These are phyloP conservation scores for Merodon equestris DNA, from an alignment of 2,888 invertebrate genomes.

Conservation along the genomic window DNA sequence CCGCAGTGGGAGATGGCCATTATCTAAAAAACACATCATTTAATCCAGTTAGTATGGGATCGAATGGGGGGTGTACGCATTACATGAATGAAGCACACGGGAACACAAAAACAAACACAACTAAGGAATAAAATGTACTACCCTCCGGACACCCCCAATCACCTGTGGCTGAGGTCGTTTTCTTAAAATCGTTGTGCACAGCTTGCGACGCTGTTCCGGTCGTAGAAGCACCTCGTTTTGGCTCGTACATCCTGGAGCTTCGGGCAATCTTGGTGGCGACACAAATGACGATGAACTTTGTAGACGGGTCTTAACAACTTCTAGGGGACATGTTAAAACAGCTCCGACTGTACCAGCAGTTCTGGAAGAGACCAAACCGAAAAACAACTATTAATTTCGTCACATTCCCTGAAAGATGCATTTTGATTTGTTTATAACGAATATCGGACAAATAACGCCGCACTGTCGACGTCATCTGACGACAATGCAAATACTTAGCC, in stretches of 20 bases:
- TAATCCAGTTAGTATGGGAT: conserved; percentile 11
- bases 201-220: conserved; percentile 84
- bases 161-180: conserved; percentile 86
- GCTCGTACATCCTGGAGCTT: conserved; percentile 76
- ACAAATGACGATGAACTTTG: conserved; percentile 91
- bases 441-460: too few species aligned
- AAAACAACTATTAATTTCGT: too few species aligned
- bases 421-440: too few species aligned
- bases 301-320: conserved; percentile 97
- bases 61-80: conserved; percentile 21
- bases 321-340: conserved; percentile 97
- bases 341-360: conserved; percentile 98
- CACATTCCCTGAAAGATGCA: too few species aligned
- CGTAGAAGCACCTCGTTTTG: conserved; percentile 80
- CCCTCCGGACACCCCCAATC: conserved; percentile 79
- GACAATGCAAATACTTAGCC: too few species aligned
- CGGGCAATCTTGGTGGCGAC: conserved; percentile 79
- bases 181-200: conserved; percentile 86
- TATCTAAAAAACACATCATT: conserved; percentile 73
- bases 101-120: conserved; percentile 64
- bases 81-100: conserved; percentile 51
- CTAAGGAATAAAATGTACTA: conserved; percentile 75
- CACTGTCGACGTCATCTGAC: too few species aligned
- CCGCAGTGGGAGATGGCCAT: conserved; percentile 84
- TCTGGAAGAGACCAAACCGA: conserved; percentile 80